Percentiles rank a stretch among this genome's conserved stretches.
These are phyloP conservation scores for Incurvaria masculella DNA, from an alignment of 2,888 invertebrate genomes.

Conservation along the genomic window DNA sequence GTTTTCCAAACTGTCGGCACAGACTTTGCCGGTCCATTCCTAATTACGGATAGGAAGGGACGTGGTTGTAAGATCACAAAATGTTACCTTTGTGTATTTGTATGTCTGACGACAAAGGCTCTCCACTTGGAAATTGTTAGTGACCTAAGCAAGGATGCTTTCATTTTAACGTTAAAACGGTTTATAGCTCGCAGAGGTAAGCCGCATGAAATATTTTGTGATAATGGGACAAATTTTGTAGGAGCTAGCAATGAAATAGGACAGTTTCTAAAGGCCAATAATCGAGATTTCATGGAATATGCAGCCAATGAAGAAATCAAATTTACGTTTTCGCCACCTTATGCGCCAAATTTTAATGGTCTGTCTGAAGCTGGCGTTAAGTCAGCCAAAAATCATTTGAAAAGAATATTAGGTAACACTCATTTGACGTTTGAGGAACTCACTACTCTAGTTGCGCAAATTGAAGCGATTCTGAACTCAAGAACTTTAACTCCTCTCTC, in stretches of 20 bases:
- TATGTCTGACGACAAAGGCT: constrained; percentile 15
- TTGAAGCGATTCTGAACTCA: constrained; percentile 20
- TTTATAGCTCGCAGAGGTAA: constrained; percentile 21
- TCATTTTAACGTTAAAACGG: constrained; percentile 18
- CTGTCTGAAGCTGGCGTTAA: constrained; percentile 13
- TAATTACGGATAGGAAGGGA: not conserved
- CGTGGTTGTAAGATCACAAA: not conserved
- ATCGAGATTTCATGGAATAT: constrained; percentile 14
- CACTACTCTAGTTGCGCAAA: constrained; percentile 11
- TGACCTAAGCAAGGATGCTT: constrained; percentile 18
- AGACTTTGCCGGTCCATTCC: not conserved
- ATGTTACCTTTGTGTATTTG: constrained; percentile 9
- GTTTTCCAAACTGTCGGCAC: not conserved
- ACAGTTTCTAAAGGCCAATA: constrained; percentile 13
- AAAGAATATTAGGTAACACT: constrained; percentile 8
- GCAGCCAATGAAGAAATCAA: constrained; percentile 16
- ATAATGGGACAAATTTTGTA: constrained; percentile 17
- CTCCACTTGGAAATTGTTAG: constrained; percentile 19
- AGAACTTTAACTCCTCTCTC: constrained; percentile 19
- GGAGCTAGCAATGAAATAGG: constrained; percentile 17
- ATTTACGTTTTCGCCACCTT: constrained; percentile 13
- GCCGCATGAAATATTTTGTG: constrained; percentile 11
- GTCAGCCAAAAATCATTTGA: constrained; percentile 10
- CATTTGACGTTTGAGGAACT: constrained; percentile 16
- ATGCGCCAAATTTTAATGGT: constrained; percentile 13